phyloP scores from a whole-genome alignment of 2,888 invertebrate species.

The Bursaphelenchus okinawaensis region DNA sequence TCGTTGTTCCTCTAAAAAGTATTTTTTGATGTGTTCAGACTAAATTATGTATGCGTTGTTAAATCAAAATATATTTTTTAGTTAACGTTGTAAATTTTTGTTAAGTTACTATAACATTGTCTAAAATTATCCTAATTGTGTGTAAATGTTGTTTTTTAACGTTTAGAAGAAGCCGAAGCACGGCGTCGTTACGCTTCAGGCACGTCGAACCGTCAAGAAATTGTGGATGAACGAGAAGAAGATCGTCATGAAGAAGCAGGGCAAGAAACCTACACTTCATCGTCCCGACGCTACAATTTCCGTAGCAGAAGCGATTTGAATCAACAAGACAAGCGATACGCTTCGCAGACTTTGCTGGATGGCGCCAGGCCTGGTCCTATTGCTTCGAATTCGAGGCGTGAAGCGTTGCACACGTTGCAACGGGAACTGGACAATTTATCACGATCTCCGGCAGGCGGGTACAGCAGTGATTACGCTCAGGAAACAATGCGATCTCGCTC shows the following conservation, averaged over 20 bases:
- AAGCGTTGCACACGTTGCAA: slow-evolving; percentile 56
- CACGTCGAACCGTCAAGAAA: slow-evolving; percentile 44
- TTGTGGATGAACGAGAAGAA: slow-evolving; percentile 30
- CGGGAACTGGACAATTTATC: slow-evolving; percentile 56
- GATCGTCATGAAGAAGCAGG: slow-evolving; percentile 31
- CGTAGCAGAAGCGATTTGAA: slow-evolving; percentile 54
- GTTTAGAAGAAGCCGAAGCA: slow-evolving; percentile 20
- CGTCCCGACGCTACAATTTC: slow-evolving; percentile 54
- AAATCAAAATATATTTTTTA: not conserved
- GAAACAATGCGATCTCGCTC: slow-evolving; percentile 43
- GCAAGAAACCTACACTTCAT: slow-evolving; percentile 40
- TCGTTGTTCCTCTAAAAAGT: not conserved
- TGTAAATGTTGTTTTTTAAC: not conserved
- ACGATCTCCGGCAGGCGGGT: slow-evolving; percentile 46
- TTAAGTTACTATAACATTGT: not conserved
- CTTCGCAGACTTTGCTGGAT: slow-evolving; percentile 56
- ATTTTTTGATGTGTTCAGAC: too few species aligned
- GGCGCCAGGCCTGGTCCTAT: slow-evolving; percentile 56
- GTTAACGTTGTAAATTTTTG: not conserved
- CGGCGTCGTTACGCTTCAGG: slow-evolving; percentile 48
- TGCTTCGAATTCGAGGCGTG: slow-evolving; percentile 53
- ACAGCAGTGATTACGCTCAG: slow-evolving; percentile 42
- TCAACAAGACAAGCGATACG: slow-evolving; percentile 48
- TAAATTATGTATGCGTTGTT: too few species aligned
- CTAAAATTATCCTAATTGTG: too few species aligned